These are phyloP conservation scores for Loris lydekkerianus DNA, from an alignment of 2,797 vertebrate species.

Conservation along the genomic window DNA sequence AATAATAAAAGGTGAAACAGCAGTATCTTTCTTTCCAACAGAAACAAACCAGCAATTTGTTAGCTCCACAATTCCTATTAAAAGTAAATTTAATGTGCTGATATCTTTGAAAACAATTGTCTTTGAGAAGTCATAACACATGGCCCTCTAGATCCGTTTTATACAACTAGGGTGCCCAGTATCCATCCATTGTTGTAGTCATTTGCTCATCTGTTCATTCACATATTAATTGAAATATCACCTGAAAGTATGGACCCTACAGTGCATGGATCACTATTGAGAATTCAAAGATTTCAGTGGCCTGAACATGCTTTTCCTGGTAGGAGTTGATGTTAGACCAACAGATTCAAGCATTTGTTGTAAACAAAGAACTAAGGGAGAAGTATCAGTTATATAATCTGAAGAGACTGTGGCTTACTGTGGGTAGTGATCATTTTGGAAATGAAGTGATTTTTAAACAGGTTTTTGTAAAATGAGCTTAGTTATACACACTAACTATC, in stretches of 20 bases:
- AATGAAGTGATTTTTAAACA: background rate
- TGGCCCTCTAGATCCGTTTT: background rate
- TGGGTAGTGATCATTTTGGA: background rate
- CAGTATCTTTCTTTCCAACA: background rate
- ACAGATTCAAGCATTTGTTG: background rate
- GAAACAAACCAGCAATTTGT: background rate
- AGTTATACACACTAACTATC: background rate
- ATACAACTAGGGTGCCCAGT: fast-evolving
- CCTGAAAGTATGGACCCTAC: background rate
- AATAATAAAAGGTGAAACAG: conserved; percentile 5
- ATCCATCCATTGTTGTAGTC: background rate
- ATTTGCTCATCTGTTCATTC: background rate
- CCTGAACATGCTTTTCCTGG: background rate
- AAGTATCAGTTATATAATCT: background rate
- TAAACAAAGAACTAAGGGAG: background rate
- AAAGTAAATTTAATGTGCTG: background rate
- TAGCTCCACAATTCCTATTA: background rate
- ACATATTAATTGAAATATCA: background rate
- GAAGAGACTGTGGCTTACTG: background rate
- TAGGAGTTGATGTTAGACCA: background rate
- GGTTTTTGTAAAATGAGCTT: background rate
- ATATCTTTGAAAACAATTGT: background rate
- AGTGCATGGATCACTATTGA: background rate
- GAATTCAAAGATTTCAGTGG: background rate
- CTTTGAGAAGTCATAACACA: background rate